Evolutionary conservation across 2,888 invertebrate genomes (phyloP).

Genomic region (Chironomus riparius): DNA sequence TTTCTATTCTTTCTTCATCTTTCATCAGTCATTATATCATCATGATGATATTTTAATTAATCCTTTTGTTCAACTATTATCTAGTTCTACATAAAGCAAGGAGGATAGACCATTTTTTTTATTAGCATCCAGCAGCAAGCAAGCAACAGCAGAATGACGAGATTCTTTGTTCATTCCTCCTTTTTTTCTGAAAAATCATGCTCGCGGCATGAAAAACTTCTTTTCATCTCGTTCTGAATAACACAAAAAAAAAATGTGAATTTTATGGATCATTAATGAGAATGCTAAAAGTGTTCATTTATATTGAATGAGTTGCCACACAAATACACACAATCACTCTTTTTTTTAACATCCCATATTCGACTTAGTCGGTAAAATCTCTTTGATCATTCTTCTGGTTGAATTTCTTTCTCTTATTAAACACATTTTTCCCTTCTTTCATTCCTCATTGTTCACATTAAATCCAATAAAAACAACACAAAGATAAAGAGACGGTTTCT

Average conservation of each 20-base stretch:
- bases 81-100: background rate
- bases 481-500: no score
- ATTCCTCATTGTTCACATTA: background rate
- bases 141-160: no score
- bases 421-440: background rate
- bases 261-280: slow-evolving; percentile 26
- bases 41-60: slow-evolving; percentile 26
- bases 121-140: background rate
- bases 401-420: background rate
- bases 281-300: slow-evolving; percentile 16
- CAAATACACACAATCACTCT: slow-evolving; percentile 5
- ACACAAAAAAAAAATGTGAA: slow-evolving; percentile 11
- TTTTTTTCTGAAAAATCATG: background rate
- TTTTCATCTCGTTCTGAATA: background rate
- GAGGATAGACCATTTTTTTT: background rate
- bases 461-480: background rate
- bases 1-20: no score
- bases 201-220: background rate
- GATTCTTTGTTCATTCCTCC: no score
- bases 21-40: no score
- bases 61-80: slow-evolving; percentile 11
- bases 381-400: slow-evolving; percentile 6
- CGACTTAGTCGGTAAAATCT: background rate
- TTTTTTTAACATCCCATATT: background rate
- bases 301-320: slow-evolving; percentile 18